Base-by-base conservation (phyloP, 2,113 vertebrate species). In the Strigops habroptila region DNA sequence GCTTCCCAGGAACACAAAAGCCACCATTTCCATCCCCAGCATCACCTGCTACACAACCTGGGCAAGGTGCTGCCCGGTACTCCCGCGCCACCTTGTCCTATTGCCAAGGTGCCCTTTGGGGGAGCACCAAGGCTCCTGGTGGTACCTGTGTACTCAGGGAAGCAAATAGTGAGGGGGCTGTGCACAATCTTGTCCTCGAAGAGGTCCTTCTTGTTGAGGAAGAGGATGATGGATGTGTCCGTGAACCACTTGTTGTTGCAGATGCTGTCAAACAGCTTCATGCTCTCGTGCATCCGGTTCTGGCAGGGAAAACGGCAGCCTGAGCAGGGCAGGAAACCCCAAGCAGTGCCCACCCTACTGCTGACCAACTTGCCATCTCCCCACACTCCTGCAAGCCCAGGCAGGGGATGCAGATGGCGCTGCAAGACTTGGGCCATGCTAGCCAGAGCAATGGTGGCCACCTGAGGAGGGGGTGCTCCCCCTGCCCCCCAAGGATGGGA, bases 161-260 rank as follows among this genome's bases (percentile, higher is more conserved):
- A 99, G 98, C 99, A 99, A 98, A 99, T 99, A 97, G 98, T 96
- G 59, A 99, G 98, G 35, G 99, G 98, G 96, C 99, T 99, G 92
- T 98, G 98, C 33, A 98, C 98, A 5, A 99, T 99, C 98, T 99
- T 99, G 98, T 99, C 99, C 97, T 99, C 99, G 30, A 99, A 99
- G 92, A 99, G 99, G 94, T 99, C 99, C 97, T 99, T 99, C 98
- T 99, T 99, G 97, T 99, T 99, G 97, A 99, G 99, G 98, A 99
- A 99, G 88, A 99, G 99, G 97, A 99, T 99, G 98, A 99, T 99
- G 97, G 99, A 99, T 0, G 99, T 99, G 97, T 99, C 99, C 0
- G 99, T 99, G 98, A 99, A 99, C 99, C 99, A 99, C 96, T 99
- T 99, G 98, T 99, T 99, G 98, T 99, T 99, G 96, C 99, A 99